These are phyloP conservation scores for Calephelis nemesis DNA, from an alignment of 1,140 invertebrate species.

Conservation along the genomic window DNA sequence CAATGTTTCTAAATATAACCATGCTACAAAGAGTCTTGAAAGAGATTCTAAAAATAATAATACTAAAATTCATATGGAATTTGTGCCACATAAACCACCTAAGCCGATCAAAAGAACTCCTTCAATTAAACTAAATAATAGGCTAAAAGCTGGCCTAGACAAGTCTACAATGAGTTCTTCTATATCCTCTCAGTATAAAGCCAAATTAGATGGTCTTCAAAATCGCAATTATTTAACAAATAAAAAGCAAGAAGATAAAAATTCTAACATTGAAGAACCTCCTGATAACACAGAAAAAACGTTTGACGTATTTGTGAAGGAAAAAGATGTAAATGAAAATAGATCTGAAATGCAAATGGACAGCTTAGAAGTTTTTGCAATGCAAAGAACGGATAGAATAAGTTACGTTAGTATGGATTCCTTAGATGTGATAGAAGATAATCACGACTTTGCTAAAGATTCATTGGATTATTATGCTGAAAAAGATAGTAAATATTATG, in stretches of 20 bases:
- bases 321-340: conserved; percentile 81
- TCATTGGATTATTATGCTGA: conserved; percentile 71
- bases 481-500: conserved; percentile 55
- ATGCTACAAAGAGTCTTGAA: conserved; percentile 77
- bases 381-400: conserved; percentile 73
- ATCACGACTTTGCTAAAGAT: conserved; percentile 71
- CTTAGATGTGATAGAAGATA: conserved; percentile 72
- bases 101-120: conserved; percentile 76
- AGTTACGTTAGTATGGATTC: conserved; percentile 76
- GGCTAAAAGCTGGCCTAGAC: conserved; percentile 65
- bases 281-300: conserved; percentile 72
- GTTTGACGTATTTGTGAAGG: conserved; percentile 80
- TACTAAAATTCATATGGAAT: conserved; percentile 77
- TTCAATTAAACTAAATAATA: conserved; percentile 73
- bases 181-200: conserved; percentile 74
- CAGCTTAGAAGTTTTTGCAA: conserved; percentile 79
- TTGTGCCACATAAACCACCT: conserved; percentile 81
- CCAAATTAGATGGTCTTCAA: conserved; percentile 75
- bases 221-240: conserved; percentile 68
- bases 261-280: conserved; percentile 57
- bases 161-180: conserved; percentile 67
- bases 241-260: conserved; percentile 61
- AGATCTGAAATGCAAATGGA: conserved; percentile 80
- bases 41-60: conserved; percentile 78
- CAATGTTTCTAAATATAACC: conserved; percentile 64